phyloP scores from a whole-genome alignment of 2,797 vertebrate genomes.

The Loriculus beryllinus region DNA sequence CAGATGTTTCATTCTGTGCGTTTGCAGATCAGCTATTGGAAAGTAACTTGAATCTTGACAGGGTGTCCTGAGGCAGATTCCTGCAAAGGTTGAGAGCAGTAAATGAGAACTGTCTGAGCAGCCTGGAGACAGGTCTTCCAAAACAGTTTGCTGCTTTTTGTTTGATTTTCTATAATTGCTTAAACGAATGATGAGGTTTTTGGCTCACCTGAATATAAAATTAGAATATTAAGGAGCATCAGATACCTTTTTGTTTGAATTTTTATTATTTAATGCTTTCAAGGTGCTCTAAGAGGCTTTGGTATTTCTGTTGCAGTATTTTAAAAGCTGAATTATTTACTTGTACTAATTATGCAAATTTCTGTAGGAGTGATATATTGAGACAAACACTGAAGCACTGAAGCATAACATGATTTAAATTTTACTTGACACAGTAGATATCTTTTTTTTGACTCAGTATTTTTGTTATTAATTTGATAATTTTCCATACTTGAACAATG shows the following conservation, averaged over 20 bases:
- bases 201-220: background rate
- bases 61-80: background rate
- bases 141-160: background rate
- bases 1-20: background rate
- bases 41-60: background rate
- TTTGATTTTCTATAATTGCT: background rate
- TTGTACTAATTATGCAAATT: background rate
- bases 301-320: background rate
- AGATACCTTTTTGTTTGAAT: background rate
- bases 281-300: background rate
- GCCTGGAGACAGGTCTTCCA: background rate
- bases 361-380: background rate
- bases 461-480: background rate
- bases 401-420: background rate
- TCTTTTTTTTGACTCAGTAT: background rate
- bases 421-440: background rate
- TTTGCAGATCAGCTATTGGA: background rate
- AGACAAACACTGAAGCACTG: background rate
- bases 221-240: background rate
- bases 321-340: background rate
- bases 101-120: background rate
- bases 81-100: background rate
- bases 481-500: background rate
- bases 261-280: background rate
- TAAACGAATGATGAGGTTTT: background rate